Evolutionary conservation across 2,113 vertebrate genomes (phyloP).

Genomic region (Dicrurus megarhynchus): DNA sequence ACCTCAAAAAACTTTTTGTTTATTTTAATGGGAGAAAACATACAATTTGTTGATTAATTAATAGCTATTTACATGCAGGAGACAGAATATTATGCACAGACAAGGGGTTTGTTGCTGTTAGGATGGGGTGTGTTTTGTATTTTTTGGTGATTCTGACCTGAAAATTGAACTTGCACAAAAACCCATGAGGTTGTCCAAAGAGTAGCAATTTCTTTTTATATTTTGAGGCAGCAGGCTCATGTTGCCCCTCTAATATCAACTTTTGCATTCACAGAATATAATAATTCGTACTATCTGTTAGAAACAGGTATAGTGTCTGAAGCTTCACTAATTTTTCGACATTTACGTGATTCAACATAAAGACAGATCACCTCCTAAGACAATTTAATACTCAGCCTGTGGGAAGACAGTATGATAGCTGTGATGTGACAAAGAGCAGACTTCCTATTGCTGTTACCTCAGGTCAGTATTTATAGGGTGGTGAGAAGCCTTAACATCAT

Average conservation of each 20-base stretch:
- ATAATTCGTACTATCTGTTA: too few species aligned
- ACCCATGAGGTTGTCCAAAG: neutral
- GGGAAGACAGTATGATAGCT: neutral
- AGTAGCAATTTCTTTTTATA: neutral
- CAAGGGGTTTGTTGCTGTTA: neutral
- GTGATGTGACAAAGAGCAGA: neutral
- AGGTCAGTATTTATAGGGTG: neutral
- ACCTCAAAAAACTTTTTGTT: neutral
- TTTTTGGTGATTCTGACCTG: neutral
- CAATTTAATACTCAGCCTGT: neutral
- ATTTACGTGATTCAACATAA: neutral
- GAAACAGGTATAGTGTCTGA: too few species aligned
- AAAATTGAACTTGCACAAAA: neutral
- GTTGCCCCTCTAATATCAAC: neutral
- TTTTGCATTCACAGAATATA: neutral
- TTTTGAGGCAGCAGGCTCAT: neutral
- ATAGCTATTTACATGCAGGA: neutral
- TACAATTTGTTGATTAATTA: rapidly evolving
- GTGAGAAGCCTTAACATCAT: neutral
- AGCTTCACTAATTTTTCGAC: neutral
- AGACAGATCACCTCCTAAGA: neutral
- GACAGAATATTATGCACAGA: neutral
- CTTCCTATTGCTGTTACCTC: neutral
- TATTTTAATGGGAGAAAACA: neutral
- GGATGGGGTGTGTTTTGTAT: neutral